A percentile compares a stretch with the other conserved stretches of the same genome.
Conservation (phyloP, 2,888 invertebrate genomes). For the Rotaria socialis region DNA sequence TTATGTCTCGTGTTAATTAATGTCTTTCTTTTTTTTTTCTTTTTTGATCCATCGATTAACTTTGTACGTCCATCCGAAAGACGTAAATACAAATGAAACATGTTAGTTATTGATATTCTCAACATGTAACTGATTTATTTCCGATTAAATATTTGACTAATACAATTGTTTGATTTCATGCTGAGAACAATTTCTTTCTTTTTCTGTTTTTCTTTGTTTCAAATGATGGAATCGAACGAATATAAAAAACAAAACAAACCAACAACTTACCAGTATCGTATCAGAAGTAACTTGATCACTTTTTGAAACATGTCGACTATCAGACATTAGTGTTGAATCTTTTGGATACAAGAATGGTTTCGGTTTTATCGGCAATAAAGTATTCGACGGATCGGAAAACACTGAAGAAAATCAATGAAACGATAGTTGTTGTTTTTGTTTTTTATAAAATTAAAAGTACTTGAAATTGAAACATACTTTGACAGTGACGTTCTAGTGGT, state of each 20-base stretch:
- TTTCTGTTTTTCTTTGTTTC: background rate
- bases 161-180: background rate
- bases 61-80: background rate
- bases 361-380: constrained; percentile 37
- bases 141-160: background rate
- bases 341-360: constrained; percentile 44
- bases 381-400: background rate
- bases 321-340: constrained; percentile 10
- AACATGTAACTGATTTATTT: background rate
- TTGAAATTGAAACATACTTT: background rate
- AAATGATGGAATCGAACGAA: background rate
- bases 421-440: background rate
- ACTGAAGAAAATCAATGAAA: background rate
- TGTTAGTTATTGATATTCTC: constrained; percentile 10
- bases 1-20: background rate
- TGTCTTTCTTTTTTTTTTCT: background rate
- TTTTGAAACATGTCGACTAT: background rate
- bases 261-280: background rate
- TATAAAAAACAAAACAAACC: background rate
- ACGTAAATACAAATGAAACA: background rate
- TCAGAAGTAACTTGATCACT: background rate
- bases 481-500: background rate
- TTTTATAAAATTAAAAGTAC: background rate
- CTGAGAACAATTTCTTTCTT: background rate
- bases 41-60: background rate